Base-by-base conservation (phyloP, 2,797 vertebrate species). In the Phrynocephalus vlangalii region DNA sequence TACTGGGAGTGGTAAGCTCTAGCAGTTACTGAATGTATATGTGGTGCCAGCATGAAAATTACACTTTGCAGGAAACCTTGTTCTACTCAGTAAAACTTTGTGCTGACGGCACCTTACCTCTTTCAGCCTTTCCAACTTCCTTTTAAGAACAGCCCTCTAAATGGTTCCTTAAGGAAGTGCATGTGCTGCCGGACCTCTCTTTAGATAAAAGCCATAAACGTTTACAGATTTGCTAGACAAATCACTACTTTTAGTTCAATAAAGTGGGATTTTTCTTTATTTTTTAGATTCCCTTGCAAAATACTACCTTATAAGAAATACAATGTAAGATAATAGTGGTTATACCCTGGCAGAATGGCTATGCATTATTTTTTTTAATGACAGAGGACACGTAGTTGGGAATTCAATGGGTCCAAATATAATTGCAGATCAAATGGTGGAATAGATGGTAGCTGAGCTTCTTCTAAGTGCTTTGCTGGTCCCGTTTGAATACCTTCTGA, bases 261-360 rank as follows among this genome's bases (percentile, higher is more conserved):
- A 95, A 95, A 94, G 94, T 90, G 88, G 75, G 82, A 67, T 77
- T 86, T 11, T 90, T 83, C 4, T 50, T 86, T 20, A 83, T 90
- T 88, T 89, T 15, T 68, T 79, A 60, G 67, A 86, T 24, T 44
- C 50, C 79, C 50, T 48, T 66, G 77, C 0, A 11, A 70, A 85
- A 52, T 50, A 76, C 71, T 5, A 38, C 52, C 67, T 71, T 16
- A 52, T 56, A 33, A 68, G 80, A 84, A 87, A 84, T 70, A 48
- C 22, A 87, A 2, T 66, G 33, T 30, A 84, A 70, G 71, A 76
- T 71, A 70, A 75, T 77, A 63, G 81, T 30, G 33, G 10, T 38
- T 80, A 38, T 33, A 52, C 16, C 70, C 82, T 84, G 15, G 85
- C 26, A 16, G 85, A 84, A 5, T 60, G 26, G 50, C 76, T 90